phyloP scores from a whole-genome alignment of 2,113 vertebrate species.

The Hemibagrus wyckioides region DNA sequence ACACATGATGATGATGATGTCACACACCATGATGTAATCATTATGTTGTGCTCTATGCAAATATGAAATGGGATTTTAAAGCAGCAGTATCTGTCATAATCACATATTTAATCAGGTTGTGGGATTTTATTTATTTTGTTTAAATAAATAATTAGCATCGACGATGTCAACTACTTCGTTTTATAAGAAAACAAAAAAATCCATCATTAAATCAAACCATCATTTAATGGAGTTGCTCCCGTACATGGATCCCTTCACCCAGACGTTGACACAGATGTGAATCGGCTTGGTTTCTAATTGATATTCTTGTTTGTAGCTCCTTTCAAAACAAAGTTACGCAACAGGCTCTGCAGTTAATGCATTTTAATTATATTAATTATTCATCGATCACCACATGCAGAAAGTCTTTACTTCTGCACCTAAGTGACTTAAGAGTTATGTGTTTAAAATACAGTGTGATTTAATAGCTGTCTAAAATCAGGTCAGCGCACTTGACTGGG shows the following conservation, averaged over 20 bases:
- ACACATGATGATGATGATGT: neutral
- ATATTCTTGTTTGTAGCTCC: neutral
- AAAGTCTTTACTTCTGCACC: neutral
- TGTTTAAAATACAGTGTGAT: neutral
- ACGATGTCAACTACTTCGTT: neutral
- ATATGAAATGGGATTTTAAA: neutral
- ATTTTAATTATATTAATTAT: constrained; percentile 8
- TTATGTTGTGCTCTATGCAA: neutral
- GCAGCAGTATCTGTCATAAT: neutral
- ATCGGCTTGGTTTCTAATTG: neutral
- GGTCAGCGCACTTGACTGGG: neutral
- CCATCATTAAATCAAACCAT: neutral
- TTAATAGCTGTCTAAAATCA: constrained; percentile 6
- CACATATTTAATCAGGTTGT: neutral
- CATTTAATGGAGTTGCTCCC: neutral
- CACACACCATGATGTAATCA: neutral
- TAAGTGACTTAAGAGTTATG: neutral
- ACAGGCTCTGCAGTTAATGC: neutral
- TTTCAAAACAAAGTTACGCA: neutral
- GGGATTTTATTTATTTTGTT: neutral
- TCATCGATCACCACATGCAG: neutral
- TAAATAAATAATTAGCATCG: neutral
- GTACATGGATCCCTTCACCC: neutral
- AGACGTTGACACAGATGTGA: neutral
- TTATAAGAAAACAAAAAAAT: neutral